A percentile compares a stretch with the other conserved stretches of the same genome.
These are phyloP conservation scores for Troilus luridus DNA, from an alignment of 2,888 invertebrate genomes.

Conservation along the genomic window DNA sequence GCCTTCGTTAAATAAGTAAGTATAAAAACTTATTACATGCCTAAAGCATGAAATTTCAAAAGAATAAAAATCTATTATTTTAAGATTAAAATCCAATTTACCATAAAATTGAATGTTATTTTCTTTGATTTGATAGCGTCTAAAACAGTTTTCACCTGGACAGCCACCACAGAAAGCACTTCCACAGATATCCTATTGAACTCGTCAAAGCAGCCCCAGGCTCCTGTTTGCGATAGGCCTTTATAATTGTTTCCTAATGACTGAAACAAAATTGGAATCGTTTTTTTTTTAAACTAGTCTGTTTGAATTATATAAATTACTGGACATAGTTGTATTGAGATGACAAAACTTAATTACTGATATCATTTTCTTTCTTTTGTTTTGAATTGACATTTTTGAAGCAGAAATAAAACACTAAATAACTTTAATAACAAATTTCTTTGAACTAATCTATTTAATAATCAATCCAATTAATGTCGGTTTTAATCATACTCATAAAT, in stretches of 20 bases:
- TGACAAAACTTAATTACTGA: background rate
- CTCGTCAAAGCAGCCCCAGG: constrained; percentile 98
- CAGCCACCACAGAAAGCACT: constrained; percentile 94
- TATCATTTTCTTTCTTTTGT: background rate
- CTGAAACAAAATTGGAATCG: constrained; percentile 66
- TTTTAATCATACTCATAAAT: background rate
- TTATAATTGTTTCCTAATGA: constrained; percentile 96
- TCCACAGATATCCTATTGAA: constrained; percentile 96
- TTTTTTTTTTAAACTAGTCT: background rate
- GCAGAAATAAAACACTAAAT: background rate
- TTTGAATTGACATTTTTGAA: background rate
- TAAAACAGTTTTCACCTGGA: constrained; percentile 84
- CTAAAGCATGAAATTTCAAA: background rate
- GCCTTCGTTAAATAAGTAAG: too few relatives aligned
- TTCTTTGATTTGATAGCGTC: constrained; percentile 91
- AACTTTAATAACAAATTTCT: too few relatives aligned
- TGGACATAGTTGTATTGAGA: background rate
- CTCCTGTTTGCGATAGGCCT: constrained; percentile 94
- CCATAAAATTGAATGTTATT: constrained; percentile 83
- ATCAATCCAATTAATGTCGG: background rate
- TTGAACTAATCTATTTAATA: too few relatives aligned
- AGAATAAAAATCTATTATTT: background rate
- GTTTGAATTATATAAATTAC: background rate
- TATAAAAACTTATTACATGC: too few relatives aligned
- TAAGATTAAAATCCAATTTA: background rate